phyloP scores from a whole-genome alignment of 2,797 vertebrate species.

The Mycteria americana region DNA sequence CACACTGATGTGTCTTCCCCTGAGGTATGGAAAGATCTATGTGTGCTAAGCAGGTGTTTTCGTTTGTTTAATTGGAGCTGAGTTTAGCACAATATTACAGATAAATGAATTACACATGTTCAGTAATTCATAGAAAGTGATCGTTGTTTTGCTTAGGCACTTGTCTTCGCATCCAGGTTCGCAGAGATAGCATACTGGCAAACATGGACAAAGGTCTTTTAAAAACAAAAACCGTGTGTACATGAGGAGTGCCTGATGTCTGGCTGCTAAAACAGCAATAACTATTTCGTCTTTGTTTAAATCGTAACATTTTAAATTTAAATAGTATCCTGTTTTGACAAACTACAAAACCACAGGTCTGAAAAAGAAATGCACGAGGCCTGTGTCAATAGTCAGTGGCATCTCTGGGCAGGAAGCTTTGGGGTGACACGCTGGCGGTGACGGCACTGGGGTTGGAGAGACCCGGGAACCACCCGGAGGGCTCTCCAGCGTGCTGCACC shows the following conservation, averaged over 20 bases:
- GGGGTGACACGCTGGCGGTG: constrained; percentile 46
- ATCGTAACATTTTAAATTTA: constrained; percentile 70
- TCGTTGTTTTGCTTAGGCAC: constrained; percentile 70
- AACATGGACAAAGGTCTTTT: constrained; percentile 59
- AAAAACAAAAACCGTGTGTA: constrained; percentile 58
- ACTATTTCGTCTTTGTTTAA: constrained; percentile 69
- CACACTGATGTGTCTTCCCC: constrained; percentile 73
- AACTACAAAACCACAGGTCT: constrained; percentile 84
- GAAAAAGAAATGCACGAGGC: constrained; percentile 61
- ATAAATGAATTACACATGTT: constrained; percentile 76
- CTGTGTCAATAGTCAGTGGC: constrained; percentile 66
- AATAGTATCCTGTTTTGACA: constrained; percentile 90
- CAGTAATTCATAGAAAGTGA: constrained; percentile 81
- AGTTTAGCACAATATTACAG: constrained; percentile 76
- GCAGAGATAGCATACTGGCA: constrained; percentile 76
- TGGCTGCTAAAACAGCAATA: constrained; percentile 74
- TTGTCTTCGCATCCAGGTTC: constrained; percentile 67
- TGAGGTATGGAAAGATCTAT: constrained; percentile 73
- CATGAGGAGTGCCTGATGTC: constrained; percentile 55
- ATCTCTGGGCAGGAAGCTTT: constrained; percentile 80
- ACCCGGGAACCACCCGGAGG: neutral
- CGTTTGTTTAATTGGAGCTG: constrained; percentile 78
- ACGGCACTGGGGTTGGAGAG: neutral
- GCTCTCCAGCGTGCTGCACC: neutral
- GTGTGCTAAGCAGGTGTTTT: constrained; percentile 79